Evolutionary conservation across 2,888 invertebrate genomes (phyloP), one percentile per base, ranked within the genome.

Genomic region (Chloromyia formosa): DNA sequence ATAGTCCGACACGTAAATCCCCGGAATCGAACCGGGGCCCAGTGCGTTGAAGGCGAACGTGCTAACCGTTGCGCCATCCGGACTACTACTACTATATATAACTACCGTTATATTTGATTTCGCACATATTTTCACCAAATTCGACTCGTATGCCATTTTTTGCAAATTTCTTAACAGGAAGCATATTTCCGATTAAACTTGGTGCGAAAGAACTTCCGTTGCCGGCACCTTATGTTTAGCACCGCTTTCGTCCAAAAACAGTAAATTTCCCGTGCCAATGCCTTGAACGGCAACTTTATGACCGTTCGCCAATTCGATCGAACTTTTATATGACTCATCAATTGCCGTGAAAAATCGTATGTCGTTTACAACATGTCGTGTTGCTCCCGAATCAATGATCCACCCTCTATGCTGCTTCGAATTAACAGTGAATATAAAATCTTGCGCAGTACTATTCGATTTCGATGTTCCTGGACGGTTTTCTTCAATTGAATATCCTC

Each of bases 371-470:
- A 74, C 77, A 75, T 78, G 78, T 40, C 77, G 54, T 7, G 78
- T 77, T n/a, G 77, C 78, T 4, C 77, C 78, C 1, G 78, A 78
- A 73, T 78, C 77, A 0, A 78, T 40, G 0, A 79, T 74, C 78
- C 78, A 79, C 18, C 74, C 77, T 35, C 3, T 35, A 35, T n/a
- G n/a, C n/a, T n/a, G n/a, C n/a, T n/a, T n/a, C n/a, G n/a, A n/a
- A 18, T 53, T 53, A 56, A 74, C 27, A 56, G 75, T 40, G 35
- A 64, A 66, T 72, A 77, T 75, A 58, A n/a, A n/a, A n/a, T n/a
- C n/a, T n/a, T n/a, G n/a, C n/a, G n/a, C n/a, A n/a, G n/a, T n/a
- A n/a, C n/a, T n/a, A n/a, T n/a, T n/a, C n/a, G n/a, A n/a, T n/a
- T n/a, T n/a, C n/a, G n/a, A n/a, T n/a, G n/a, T n/a, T n/a, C n/a